Evolutionary conservation across 2,888 invertebrate species (phyloP), one percentile per base, ranked within the genome.

Genomic region (Drosophila gaucha): DNA sequence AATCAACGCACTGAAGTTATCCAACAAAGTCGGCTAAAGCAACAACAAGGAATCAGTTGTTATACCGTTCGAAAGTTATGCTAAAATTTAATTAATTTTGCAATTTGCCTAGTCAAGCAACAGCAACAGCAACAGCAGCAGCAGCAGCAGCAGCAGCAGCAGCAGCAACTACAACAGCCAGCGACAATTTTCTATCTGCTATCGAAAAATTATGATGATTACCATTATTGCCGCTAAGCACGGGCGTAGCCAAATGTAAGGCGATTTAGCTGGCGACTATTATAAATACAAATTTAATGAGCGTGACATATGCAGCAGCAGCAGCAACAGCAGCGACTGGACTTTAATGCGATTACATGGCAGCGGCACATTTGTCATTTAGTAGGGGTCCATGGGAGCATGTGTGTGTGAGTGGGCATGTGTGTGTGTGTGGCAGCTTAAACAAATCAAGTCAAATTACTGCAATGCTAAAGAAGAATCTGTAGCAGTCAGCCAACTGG

Each of bases 211-310:
- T 52, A 82, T 79, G 79, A 74, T 85, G 86, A 82, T 82, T 82
- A 77, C 72, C 83, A 79, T 85, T 75, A 85, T 77, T 67, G 71
- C 60, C 63, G 60, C 73, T 83, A 83, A 86, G 78, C 78, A 75
- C 67, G 73, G 84, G 84, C 86, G 84, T 83, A 76, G 75, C 78
- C 67, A 71, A 83, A 85, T 80, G 56, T 86, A 83, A 80, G 86
- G 82, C 86, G 82, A 86, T 83, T 83, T 78, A 44, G 73, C 68
- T 64, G 50, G 49, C 75, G 63, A 71, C 80, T 76, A 83, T 83
- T 83, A 86, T 86, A 83, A 83, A 83, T 83, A 83, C 82, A 86
- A 86, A 86, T 83, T 86, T 83, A 83, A 83, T 83, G 82, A 83
- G 86, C 83, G 83, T 83, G 80, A 83, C 82, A 86, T 86, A 86